Percentiles rank a stretch among this genome's conserved stretches.
phyloP scores from a whole-genome alignment of 1,140 invertebrate genomes.

The Whitmania pigra region DNA sequence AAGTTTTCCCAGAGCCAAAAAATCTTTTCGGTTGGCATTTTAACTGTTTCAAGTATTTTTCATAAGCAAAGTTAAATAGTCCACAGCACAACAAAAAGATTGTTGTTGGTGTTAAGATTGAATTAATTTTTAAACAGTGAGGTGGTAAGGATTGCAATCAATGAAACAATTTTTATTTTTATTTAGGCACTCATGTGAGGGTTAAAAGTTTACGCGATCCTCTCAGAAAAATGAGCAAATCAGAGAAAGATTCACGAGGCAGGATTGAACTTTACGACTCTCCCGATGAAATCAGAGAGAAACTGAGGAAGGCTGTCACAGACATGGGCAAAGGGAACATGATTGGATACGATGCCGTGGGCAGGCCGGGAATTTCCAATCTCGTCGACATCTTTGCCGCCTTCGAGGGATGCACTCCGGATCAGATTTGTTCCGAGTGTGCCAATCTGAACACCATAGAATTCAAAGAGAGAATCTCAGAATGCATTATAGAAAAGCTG shows the following conservation, averaged over 20 bases:
- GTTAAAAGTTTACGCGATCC: constrained; percentile 43
- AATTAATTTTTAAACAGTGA: too few species aligned
- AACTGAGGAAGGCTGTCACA: constrained; percentile 80
- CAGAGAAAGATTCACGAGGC: constrained; percentile 61
- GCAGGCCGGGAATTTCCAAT: constrained; percentile 74
- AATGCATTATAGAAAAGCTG: constrained; percentile 58
- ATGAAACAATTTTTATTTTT: too few species aligned
- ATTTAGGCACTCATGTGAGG: constrained; percentile 31
- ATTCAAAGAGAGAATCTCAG: constrained; percentile 65
- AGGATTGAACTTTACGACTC: constrained; percentile 68
- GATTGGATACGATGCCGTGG: constrained; percentile 63
- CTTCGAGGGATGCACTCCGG: constrained; percentile 53
- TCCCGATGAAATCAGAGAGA: constrained; percentile 61
- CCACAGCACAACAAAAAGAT: too few species aligned
- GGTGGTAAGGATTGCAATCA: too few species aligned
- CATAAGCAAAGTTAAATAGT: too few species aligned
- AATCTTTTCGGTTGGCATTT: constrained; percentile 50
- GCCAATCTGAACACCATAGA: constrained; percentile 57
- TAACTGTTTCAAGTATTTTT: neutral
- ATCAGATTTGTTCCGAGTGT: constrained; percentile 59
- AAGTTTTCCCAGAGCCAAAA: constrained; percentile 62
- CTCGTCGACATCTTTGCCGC: constrained; percentile 63
- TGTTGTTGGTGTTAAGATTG: too few species aligned
- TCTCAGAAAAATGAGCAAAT: constrained; percentile 94
- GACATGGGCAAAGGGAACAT: constrained; percentile 62